A percentile compares a stretch with the other conserved stretches of the same genome.
phyloP scores from a whole-genome alignment of 2,888 invertebrate genomes.

The Gastrophysa polygoni region DNA sequence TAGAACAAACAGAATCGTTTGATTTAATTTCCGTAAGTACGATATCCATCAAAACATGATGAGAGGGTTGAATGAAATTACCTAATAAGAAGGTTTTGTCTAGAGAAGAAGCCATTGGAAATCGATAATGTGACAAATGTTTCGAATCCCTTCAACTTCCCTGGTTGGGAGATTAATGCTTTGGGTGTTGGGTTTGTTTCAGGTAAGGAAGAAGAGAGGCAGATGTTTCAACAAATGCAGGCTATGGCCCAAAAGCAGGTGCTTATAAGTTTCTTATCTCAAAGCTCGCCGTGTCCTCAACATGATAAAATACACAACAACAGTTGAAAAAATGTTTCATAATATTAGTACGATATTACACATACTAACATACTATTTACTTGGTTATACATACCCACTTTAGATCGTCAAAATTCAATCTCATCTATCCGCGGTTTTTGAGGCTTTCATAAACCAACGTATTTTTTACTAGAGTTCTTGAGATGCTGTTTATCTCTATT shows the following conservation, averaged over 20 bases:
- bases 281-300: conserved; percentile 24
- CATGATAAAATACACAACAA: neutral
- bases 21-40: no score
- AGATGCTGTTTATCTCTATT: no score
- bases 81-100: no score
- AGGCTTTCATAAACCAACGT: no score
- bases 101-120: conserved; percentile 10
- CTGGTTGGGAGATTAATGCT: conserved; percentile 50
- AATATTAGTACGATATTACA: neutral
- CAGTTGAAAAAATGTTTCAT: neutral
- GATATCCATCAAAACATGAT: no score
- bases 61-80: no score
- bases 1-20: no score
- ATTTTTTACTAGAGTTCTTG: no score
- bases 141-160: conserved; percentile 20
- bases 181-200: conserved; percentile 61
- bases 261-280: conserved; percentile 52
- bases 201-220: conserved; percentile 95
- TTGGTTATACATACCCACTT: no score
- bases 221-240: conserved; percentile 97
- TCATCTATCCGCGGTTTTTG: no score
- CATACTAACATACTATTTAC: no score
- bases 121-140: conserved; percentile 14
- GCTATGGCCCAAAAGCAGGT: conserved; percentile 97
- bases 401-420: no score